Base-by-base conservation (phyloP, 2,113 vertebrate genomes). In the Orientallactaga bullata region DNA sequence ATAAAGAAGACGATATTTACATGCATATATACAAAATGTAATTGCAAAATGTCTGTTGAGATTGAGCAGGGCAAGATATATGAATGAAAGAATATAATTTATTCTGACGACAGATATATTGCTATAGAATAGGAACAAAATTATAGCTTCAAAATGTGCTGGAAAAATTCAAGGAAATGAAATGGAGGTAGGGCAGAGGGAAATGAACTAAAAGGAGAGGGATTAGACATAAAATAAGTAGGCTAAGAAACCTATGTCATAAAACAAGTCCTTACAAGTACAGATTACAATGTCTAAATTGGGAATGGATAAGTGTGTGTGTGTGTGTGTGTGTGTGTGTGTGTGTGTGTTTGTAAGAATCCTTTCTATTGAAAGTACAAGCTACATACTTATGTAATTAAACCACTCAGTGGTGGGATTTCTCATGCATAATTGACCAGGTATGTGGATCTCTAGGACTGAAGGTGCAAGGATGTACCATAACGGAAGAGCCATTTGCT, bases 1-100 rank as follows among this genome's bases (percentile, higher is more conserved):
- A 73, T 37, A 95, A 76, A 61, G 85, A 90, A 77, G 81, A 94
- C 73, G 21, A 55, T 95, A 86, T 76, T 92, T 81, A 93, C 89
- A 91, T 65, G 89, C 17, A 37, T 10, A 55, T n/a, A 76, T 8
- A 61, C 35, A 73, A 72, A 61, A 82, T 82, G 77, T 47, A 85
- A 93, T 79, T 79, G 58, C 37, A 71, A 78, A 66, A 30, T 42
- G 20, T 87, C 88, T 90, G 2, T 55, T 76, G 79, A 87, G 51
- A 90, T 24, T 60, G 60, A 76, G 13, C 37, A 84, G 68, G 30
- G 68, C 2, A 68, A 89, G 66, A 61, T 77, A 79, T 71, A 76
- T 82, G 35, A 93, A 79, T 69, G n/a, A 68, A 96, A 96, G n/a
- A 32, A 26, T 18, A 90, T 66, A 89, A 69, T 85, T 81, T 91